phyloP scores from a whole-genome alignment of 2,888 invertebrate genomes.

The Drosophila kuntzei region DNA sequence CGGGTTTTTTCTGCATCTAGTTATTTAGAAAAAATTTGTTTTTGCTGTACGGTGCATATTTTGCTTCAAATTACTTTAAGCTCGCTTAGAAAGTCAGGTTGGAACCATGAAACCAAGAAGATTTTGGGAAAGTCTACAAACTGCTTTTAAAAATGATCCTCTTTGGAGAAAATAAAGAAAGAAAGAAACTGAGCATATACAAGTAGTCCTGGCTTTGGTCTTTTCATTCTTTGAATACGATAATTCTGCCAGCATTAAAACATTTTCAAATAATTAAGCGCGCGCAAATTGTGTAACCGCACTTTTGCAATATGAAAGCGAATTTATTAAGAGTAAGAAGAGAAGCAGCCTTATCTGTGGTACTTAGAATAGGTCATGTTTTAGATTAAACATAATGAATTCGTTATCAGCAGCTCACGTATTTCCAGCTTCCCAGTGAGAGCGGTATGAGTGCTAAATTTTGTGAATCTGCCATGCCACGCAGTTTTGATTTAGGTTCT shows the following conservation, averaged over 20 bases:
- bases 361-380: constrained; percentile 62
- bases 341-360: background rate
- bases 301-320: background rate
- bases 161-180: no score
- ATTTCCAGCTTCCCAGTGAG: constrained; percentile 19
- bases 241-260: background rate
- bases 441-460: constrained; percentile 10
- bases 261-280: constrained; percentile 12
- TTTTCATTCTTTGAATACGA: no score
- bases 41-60: no score
- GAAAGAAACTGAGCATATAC: no score
- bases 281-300: background rate
- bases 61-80: no score
- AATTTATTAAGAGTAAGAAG: constrained; percentile 9
- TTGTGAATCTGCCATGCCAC: constrained; percentile 25
- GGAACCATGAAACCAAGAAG: no score
- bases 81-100: no score
- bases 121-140: no score
- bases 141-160: no score
- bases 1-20: no score
- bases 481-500: constrained; percentile 56
- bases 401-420: constrained; percentile 42
- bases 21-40: no score
- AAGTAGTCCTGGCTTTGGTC: no score
- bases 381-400: constrained; percentile 27